Evolutionary conservation across 2,113 vertebrate species (phyloP), one percentile per base, ranked within the genome.

Genomic region (Lipophrys pholis): DNA sequence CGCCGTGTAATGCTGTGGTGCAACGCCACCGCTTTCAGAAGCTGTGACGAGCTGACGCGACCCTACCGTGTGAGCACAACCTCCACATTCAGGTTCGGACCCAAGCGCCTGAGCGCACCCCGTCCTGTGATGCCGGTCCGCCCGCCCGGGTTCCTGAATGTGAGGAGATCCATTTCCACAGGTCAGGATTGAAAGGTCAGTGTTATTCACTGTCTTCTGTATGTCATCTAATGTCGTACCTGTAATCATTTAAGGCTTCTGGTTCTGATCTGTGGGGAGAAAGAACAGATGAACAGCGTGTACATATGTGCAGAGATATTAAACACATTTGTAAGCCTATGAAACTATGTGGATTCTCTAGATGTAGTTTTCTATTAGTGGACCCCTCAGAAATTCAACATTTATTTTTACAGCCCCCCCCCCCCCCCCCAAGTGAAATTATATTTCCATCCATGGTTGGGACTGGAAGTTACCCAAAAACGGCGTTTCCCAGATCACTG

Each of bases 111-210:
- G 43, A 99, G 94, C 60, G 86, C 90, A 7, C 97, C 98, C 0
- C 89, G 93, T 56, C 97, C 97, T 1, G 52, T 85, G 65, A 99
- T 88, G 0, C 97, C 97, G 0, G 97, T 99, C 81, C 97, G 94
- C 59, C 97, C 97, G 90, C 80, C 91, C 55, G 97, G 97, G 85
- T 99, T 99, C 89, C 97, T 99, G 68, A 68, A 43, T 21, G 79
- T 50, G 41, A 69, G 12, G 36, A 43, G 63, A 73, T 41, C 41
- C 38, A 51, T 38, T 65, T 77, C 48, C 73, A 40, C 14, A 42
- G 62, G 6, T 49, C 42, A 8, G 0, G 30, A 7, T 53, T 67
- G 14, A 53, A 50, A 51, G 0, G 11, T 66, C 49, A 57, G 14
- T 61, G 16, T 11, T 21, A 53, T 40, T 59, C 60, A 55, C 71